Evolutionary conservation across 2,888 invertebrate species (phyloP).

Genomic region (Empis livida): DNA sequence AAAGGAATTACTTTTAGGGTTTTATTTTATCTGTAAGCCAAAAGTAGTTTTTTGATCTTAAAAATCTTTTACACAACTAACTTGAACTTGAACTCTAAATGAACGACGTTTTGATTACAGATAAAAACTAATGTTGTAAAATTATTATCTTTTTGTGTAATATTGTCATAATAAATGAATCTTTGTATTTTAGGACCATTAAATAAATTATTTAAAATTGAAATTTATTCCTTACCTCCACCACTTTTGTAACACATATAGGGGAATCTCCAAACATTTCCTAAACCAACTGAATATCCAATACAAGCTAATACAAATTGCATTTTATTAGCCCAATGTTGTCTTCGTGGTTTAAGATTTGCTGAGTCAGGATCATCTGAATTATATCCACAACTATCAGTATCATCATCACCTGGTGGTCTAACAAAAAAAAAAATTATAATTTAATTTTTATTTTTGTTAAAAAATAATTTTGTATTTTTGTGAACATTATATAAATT

Average conservation of each 20-base stretch:
- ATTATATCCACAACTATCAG: constrained; percentile 60
- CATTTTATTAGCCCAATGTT: constrained; percentile 79
- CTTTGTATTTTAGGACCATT: no score
- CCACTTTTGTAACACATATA: constrained; percentile 85
- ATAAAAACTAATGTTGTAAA: no score
- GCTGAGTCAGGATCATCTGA: constrained; percentile 55
- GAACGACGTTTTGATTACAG: no score
- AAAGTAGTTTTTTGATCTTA: no score
- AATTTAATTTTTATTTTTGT: not conserved
- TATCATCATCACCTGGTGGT: constrained; percentile 60
- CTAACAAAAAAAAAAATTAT: constrained; percentile 32
- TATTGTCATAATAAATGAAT: no score
- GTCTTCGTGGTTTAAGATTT: constrained; percentile 61
- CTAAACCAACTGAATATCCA: constrained; percentile 78
- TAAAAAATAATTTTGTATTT: not conserved
- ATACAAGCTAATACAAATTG: constrained; percentile 82
- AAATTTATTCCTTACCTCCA: constrained; percentile 50
- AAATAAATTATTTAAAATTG: no score
- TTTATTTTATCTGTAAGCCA: no score
- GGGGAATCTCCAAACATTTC: constrained; percentile 87
- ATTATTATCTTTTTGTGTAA: no score
- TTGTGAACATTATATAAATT: no score
- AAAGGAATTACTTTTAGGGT: no score
- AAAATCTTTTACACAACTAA: no score
- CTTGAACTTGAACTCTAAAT: no score